A percentile compares a stretch with the other conserved stretches of the same genome.
Conservation (phyloP, 92 coral and sea anemone genomes). For the Phymanthus crucifer region DNA sequence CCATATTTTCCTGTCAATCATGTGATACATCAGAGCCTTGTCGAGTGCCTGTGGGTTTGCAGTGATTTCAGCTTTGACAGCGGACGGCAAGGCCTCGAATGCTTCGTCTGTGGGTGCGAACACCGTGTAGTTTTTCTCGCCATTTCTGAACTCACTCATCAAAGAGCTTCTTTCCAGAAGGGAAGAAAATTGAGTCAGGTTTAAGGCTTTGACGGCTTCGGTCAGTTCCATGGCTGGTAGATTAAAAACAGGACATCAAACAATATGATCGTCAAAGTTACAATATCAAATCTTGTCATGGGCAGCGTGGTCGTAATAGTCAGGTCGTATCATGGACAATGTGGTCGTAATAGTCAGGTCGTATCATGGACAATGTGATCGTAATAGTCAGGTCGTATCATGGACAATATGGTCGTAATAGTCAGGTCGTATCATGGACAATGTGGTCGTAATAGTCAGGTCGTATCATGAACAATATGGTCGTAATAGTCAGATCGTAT, state of each 20-base stretch:
- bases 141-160: conserved; percentile 34
- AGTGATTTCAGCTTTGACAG: conserved; percentile 43
- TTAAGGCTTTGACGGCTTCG: conserved; percentile 66
- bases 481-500: neutral
- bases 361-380: neutral
- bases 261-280: neutral
- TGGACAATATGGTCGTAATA: neutral
- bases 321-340: neutral
- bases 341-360: neutral
- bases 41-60: conserved; percentile 55
- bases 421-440: neutral
- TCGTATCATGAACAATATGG: neutral
- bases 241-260: neutral
- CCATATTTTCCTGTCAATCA: conserved; percentile 57
- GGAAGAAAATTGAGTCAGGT: conserved; percentile 62
- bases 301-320: neutral
- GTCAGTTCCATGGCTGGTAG: conserved; percentile 70
- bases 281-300: neutral
- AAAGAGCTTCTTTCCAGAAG: conserved; percentile 55
- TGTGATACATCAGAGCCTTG: conserved; percentile 68
- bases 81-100: conserved; percentile 61
- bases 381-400: neutral
- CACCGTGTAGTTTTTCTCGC: conserved; percentile 55
- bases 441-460: neutral
- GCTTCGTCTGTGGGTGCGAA: conserved; percentile 93